Base-by-base conservation (phyloP, 2,113 vertebrate species). In the Cebus imitator region DNA sequence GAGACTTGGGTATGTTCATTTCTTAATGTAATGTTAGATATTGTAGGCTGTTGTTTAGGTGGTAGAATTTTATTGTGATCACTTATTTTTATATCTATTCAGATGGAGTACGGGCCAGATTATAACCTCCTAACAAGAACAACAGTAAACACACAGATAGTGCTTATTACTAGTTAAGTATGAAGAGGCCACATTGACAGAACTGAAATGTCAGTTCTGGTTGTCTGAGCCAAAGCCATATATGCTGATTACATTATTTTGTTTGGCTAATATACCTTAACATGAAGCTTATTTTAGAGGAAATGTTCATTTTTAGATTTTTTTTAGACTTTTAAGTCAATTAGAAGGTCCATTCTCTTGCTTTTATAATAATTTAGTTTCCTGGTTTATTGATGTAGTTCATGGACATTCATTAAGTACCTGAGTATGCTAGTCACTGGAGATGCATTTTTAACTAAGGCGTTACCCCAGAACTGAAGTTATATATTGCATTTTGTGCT, bases 241-340 rank as follows among this genome's bases (percentile, higher is more conserved):
- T 83, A 72, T 80, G 52, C 91, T 55, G 17, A 92, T 79, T 73
- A 68, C 57, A 85, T 91, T 95, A 58, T 97, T 90, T 95, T 87
- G 23, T 92, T 87, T 95, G 58, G 43, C 40, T 96, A 68, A 70
- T 91, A 81, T 85, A 95, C 58, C 48, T 79, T 12, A 87, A 72
- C 43, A 25, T 89, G 55, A 85, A 95, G 84, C 93, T 96, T 86
- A 50, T 90, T 95, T 75, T 96, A 75, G 84, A 88, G 96, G 23
- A 91, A 83, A 55, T 93, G 14, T 73, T 92, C 40, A 40, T 35
- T 94, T 95, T 96, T 87, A 95, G 48, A 55, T 90, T 94, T 52
- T 13, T 83, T 89, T 89, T 40, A 40, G 37, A 37, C 45, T 91
- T 97, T 80, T 70, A 87, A 73, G 55, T 93, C 80, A 90, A 90